Percentiles rank a stretch among this genome's conserved stretches.
Evolutionary conservation across 2,797 vertebrate genomes (phyloP).

Genomic region (Mergus octosetaceus): DNA sequence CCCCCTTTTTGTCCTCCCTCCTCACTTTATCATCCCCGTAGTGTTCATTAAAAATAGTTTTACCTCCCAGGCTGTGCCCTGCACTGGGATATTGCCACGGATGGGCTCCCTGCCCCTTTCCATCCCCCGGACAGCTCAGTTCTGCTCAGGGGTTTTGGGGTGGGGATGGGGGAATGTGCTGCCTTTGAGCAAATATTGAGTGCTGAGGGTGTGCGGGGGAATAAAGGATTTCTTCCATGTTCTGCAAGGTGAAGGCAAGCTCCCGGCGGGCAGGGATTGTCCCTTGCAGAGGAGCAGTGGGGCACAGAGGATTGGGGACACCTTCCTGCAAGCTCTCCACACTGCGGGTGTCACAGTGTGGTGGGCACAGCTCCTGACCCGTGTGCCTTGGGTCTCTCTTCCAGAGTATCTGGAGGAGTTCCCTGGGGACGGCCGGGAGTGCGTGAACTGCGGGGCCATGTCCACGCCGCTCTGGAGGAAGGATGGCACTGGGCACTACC

Average conservation of each 20-base stretch:
- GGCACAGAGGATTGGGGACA: neutral
- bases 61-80: neutral
- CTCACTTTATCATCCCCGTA: neutral
- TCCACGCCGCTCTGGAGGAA: constrained; percentile 96
- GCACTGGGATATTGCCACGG: rapidly evolving
- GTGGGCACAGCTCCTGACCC: neutral
- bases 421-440: constrained; percentile 89
- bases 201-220: neutral
- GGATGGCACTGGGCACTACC: constrained; percentile 96
- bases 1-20: neutral
- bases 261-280: rapidly evolving
- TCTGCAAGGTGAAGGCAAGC: neutral
- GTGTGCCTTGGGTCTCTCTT: neutral
- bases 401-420: constrained; percentile 90
- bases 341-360: rapidly evolving
- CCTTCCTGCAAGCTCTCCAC: rapidly evolving
- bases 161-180: neutral
- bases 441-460: constrained; percentile 97
- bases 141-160: neutral
- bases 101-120: rapidly evolving
- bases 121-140: neutral
- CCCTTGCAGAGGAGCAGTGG: rapidly evolving
- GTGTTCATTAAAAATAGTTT: constrained; percentile 42
- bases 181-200: neutral
- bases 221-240: neutral